These are phyloP conservation scores for Mythimna impura DNA, from an alignment of 2,888 invertebrate genomes.

Conservation along the genomic window DNA sequence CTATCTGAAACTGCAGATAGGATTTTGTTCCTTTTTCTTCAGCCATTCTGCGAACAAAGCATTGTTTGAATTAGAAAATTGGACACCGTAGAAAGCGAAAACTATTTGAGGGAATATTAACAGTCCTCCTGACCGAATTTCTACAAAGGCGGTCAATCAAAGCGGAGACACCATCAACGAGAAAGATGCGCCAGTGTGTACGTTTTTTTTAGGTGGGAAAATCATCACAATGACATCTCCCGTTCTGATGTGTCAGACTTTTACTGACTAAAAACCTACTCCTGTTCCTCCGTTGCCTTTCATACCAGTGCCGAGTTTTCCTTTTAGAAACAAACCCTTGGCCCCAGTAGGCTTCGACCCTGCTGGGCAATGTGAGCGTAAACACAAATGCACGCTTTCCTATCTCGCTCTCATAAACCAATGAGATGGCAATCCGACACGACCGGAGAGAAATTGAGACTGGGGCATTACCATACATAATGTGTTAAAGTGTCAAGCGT, in stretches of 20 bases:
- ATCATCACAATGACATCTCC: too few species aligned
- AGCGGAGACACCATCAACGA: background rate
- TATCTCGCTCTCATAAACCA: background rate
- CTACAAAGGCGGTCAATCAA: background rate
- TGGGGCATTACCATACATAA: background rate
- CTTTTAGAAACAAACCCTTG: too few species aligned
- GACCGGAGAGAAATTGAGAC: background rate
- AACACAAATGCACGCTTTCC: background rate
- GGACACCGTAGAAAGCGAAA: background rate
- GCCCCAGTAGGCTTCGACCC: too few species aligned
- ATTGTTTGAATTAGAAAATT: background rate
- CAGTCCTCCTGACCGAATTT: background rate
- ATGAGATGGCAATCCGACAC: background rate
- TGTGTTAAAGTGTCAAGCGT: too few species aligned
- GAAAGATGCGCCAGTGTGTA: background rate
- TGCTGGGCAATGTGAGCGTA: background rate
- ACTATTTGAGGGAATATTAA: too few species aligned
- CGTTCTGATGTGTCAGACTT: too few species aligned
- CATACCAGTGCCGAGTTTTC: too few species aligned
- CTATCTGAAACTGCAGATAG: constrained; percentile 83
- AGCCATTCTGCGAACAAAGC: constrained; percentile 74
- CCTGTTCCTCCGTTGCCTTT: too few species aligned
- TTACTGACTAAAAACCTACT: too few species aligned
- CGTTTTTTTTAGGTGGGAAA: background rate
- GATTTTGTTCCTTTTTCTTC: constrained; percentile 82